Base-by-base conservation (phyloP, 2,797 vertebrate species). In the Melanogrammus aeglefinus region DNA sequence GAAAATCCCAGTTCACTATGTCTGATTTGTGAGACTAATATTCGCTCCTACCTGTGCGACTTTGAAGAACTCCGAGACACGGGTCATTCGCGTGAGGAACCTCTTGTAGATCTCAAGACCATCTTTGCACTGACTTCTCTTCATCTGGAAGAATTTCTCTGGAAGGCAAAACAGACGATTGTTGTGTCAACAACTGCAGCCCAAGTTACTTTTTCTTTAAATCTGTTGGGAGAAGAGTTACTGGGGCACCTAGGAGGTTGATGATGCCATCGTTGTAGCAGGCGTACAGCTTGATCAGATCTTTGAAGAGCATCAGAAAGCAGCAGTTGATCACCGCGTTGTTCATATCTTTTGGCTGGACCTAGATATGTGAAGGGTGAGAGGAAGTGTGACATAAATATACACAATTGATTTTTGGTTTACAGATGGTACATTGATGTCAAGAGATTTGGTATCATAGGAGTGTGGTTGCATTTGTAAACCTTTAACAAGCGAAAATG, bases 141-240 rank as follows among this genome's bases (percentile, higher is more conserved):
- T 99, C 98, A 99, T 99, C 92, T 98, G 96, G 95, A 99, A 99
- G 90, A 99, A 99, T 89, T 99, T 99, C 93, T 99, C 98, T 99
- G 76, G 13, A 38, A 76, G 38, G 16, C 79, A 81, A 16, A 18
- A 16, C 8, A 71, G 9, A 71, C 29, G 16, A 4, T 70, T 31
- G 24, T 24, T 10, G 66, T 70, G 24, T 31, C 12, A 4, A 2
- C 57, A 24, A 24, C 16, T 24, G n/a, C 57, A 24, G 24, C 57
- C 51, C 18, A 16, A 57, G 51, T 5, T 4, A 5, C 13, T 51
- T 63, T n/a, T 7, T 24, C 57, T 63, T 8, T 24, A 63, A 24
- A 63, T 57, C 51, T 21, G 51, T 13, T 47, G 44, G 44, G 47
- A 21, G 16, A 63, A 6, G 57, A 63, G 57, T 9, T n/a, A n/a